Percentiles rank a stretch among this genome's conserved stretches.
Evolutionary conservation across 1,140 invertebrate genomes (phyloP).

Genomic region (Oscheius sp.): DNA sequence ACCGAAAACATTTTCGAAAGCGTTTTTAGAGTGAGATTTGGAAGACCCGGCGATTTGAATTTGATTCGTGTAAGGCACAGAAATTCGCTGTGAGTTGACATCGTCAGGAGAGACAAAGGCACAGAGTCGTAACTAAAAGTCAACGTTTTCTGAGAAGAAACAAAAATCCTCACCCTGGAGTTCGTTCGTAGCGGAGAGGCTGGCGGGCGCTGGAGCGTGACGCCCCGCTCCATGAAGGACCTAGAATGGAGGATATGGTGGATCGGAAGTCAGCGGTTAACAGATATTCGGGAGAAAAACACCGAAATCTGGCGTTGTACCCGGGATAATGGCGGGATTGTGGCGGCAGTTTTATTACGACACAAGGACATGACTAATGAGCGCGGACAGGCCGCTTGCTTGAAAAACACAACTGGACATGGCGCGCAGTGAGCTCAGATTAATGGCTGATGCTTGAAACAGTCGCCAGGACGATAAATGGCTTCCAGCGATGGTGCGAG

Average conservation of each 20-base stretch:
- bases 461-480: too few species aligned
- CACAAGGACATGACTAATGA: conserved; percentile 11
- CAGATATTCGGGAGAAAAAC: too few species aligned
- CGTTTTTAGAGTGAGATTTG: conserved; percentile 18
- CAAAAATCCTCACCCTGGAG: conserved; percentile 6
- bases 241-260: too few species aligned
- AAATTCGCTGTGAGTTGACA: not conserved
- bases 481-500: too few species aligned
- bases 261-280: too few species aligned
- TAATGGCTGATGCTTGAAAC: too few species aligned
- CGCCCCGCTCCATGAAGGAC: not conserved
- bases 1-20: conserved; percentile 22
- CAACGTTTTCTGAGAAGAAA: not conserved
- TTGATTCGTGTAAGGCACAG: conserved; percentile 10
- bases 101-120: conserved; percentile 11
- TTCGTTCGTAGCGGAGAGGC: conserved; percentile 28
- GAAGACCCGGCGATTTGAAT: conserved; percentile 20
- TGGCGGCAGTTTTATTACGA: not conserved
- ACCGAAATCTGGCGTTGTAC: not conserved
- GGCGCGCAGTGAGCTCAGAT: too few species aligned
- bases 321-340: not conserved
- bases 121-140: conserved; percentile 25
- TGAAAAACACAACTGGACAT: not conserved
- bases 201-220: not conserved
- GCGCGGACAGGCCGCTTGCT: not conserved